phyloP scores from a whole-genome alignment of 2,797 vertebrate genomes.

The Chloroceryle inda region DNA sequence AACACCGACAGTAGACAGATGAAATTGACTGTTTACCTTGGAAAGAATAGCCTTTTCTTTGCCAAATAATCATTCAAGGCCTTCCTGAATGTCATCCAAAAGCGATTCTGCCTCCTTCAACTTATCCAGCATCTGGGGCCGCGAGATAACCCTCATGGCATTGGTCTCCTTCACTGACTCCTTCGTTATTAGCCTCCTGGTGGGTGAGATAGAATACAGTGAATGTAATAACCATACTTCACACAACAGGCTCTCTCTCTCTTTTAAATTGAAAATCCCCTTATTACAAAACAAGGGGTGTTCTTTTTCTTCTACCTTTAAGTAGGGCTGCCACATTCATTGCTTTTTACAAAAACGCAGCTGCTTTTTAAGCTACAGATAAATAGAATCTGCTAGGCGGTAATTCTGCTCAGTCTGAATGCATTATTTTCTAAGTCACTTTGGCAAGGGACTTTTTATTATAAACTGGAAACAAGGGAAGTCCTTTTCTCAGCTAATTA shows the following conservation, averaged over 20 bases:
- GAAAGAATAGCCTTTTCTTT: slow-evolving; percentile 83
- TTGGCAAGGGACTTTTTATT: slow-evolving; percentile 78
- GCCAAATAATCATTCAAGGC: slow-evolving; percentile 80
- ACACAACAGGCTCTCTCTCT: slow-evolving; percentile 83
- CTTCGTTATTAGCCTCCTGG: slow-evolving; percentile 88
- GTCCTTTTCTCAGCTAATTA: slow-evolving; percentile 83
- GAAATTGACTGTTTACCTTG: slow-evolving; percentile 83
- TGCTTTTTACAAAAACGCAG: slow-evolving; percentile 85
- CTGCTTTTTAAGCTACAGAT: slow-evolving; percentile 87
- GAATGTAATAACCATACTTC: slow-evolving; percentile 86
- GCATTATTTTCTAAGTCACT: slow-evolving; percentile 84
- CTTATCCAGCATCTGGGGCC: slow-evolving; percentile 86
- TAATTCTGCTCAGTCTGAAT: slow-evolving; percentile 83
- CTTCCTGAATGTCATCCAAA: slow-evolving; percentile 85
- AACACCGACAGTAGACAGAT: slow-evolving; percentile 61
- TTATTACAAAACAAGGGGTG: slow-evolving; percentile 88
- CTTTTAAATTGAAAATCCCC: slow-evolving; percentile 88
- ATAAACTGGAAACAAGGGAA: slow-evolving; percentile 79
- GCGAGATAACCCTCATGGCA: slow-evolving; percentile 83
- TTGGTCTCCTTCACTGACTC: slow-evolving; percentile 82
- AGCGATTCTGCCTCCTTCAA: slow-evolving; percentile 80
- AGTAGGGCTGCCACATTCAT: slow-evolving; percentile 86
- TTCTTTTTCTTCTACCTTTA: slow-evolving; percentile 85
- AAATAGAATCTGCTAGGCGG: slow-evolving; percentile 85
- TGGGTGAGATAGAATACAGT: slow-evolving; percentile 86